These are phyloP conservation scores for Dendroctonus valens DNA, from an alignment of 1,140 invertebrate genomes.

Conservation along the genomic window DNA sequence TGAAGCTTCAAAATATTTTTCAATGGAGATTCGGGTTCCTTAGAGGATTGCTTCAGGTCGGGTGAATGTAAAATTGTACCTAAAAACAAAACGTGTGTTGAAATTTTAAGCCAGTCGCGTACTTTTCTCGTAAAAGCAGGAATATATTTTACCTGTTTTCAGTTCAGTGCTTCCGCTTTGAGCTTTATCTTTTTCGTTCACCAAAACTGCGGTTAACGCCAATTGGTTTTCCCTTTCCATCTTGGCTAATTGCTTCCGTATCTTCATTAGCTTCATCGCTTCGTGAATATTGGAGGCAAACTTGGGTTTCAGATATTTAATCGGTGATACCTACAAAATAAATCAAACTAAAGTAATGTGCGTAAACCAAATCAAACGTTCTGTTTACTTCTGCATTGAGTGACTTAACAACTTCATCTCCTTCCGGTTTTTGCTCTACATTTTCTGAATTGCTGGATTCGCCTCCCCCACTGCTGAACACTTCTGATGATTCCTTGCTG, in stretches of 20 bases:
- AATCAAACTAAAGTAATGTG: neutral
- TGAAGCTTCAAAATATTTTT: conserved; percentile 1
- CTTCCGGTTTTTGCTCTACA: conserved; percentile 23
- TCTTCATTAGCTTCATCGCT: conserved; percentile 61
- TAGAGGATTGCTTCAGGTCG: neutral
- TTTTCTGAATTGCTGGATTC: conserved; percentile 46
- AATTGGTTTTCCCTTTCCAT: conserved; percentile 56
- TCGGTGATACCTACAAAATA: conserved; percentile 9
- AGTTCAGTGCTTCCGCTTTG: no score
- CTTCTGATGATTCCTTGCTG: conserved; percentile 33
- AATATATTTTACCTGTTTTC: no score
- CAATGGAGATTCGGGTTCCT: neutral
- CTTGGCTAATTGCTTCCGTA: conserved; percentile 60
- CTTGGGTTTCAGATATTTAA: conserved; percentile 57
- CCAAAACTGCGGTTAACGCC: conserved; percentile 27
- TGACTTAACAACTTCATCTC: neutral
- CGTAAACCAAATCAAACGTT: neutral
- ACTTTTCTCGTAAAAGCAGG: neutral
- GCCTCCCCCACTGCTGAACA: conserved; percentile 34
- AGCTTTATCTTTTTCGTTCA: neutral
- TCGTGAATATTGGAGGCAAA: conserved; percentile 61
- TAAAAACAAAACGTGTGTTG: neutral
- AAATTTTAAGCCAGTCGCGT: neutral
- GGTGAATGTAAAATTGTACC: neutral
- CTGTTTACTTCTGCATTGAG: neutral